Base-by-base conservation (phyloP, 2,113 vertebrate genomes). In the Corydoras maculifer region DNA sequence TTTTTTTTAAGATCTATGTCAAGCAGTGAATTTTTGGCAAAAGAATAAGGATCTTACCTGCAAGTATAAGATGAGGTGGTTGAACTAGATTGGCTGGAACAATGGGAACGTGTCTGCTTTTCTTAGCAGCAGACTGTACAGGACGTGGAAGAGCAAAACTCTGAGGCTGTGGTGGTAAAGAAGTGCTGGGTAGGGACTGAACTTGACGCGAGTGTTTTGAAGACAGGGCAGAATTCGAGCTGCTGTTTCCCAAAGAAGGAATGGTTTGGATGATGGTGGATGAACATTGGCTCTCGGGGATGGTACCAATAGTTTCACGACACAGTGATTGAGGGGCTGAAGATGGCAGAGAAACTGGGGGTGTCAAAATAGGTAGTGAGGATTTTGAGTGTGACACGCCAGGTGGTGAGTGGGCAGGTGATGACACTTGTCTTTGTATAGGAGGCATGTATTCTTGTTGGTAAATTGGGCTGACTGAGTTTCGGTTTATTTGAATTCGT, bases 231-330 rank as follows among this genome's bases (percentile, higher is more conserved):
- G 86, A 0, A 85, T 76, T 1, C 87, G 81, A 74, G 81, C 84
- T 91, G 2, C 89, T 88, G 3, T 91, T 91, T 63, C 90, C 82
- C 0, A 90, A 84, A 10, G 94, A 85, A 0, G 93, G 89, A n/a
- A 93, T 89, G 0, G 91, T 91, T 86, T 94, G 93, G 4, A 92
- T 94, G 72, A 90, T 93, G 70, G 92, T 91, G 0, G 89, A 82
- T 0, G 79, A 51, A 1, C 65, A 58, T 5, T 80, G 61, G 43
- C 69, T 15, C 54, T 48, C 55, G 11, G 81, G 62, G 75, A 79
- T 49, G 5, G 84, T 65, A 15, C 72, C 32, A 64, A 84, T 53
- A 51, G 70, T 75, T 72, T 70, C 80, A 72, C 77, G 74, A 11
- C 77, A 77, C 53, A 85, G 82, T 61, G 84, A 81, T 62, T 77